Percentiles rank a stretch among this genome's conserved stretches.
Evolutionary conservation across 2,888 invertebrate species (phyloP).

Genomic region (Hypomecis atomaria): DNA sequence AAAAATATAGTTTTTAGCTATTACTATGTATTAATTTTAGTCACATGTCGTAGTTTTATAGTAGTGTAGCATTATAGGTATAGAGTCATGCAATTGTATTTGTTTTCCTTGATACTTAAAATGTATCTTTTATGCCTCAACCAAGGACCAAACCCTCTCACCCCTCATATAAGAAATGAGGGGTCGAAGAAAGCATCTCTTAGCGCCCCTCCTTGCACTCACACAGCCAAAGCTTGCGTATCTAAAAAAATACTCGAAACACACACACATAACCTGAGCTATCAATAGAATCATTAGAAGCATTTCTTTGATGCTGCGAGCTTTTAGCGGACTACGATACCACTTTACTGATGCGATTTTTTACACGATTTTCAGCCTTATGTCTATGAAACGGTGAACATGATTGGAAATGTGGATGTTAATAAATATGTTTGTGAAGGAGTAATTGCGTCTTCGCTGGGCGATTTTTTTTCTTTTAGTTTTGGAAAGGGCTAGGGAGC

Average conservation of each 20-base stretch:
- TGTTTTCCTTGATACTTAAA: no score
- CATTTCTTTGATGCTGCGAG: conserved; percentile 81
- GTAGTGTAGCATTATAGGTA: no score
- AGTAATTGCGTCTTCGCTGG: conserved; percentile 81
- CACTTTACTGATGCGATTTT: conserved; percentile 44
- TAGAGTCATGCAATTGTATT: no score
- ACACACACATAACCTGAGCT: conserved; percentile 70
- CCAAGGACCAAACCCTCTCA: conserved; percentile 55
- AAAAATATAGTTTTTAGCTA: no score
- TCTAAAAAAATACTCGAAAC: conserved; percentile 74
- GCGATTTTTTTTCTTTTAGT: conserved; percentile 59
- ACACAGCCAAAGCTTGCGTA: conserved; percentile 61
- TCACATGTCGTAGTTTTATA: no score
- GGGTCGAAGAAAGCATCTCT: conserved; percentile 83
- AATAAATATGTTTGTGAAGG: conserved; percentile 57
- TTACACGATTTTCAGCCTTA: conserved; percentile 54
- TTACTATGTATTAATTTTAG: no score
- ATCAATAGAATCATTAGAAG: conserved; percentile 84
- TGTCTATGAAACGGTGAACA: conserved; percentile 9
- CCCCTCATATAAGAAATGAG: conserved; percentile 74
- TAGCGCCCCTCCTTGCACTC: conserved; percentile 75
- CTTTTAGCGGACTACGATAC: conserved; percentile 73
- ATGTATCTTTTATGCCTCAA: no score
- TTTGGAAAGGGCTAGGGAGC: conserved; percentile 59
- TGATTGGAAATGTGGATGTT: conserved; percentile 23